Evolutionary conservation across 2,113 vertebrate species (phyloP).

Genomic region (Atrichornis clamosus): DNA sequence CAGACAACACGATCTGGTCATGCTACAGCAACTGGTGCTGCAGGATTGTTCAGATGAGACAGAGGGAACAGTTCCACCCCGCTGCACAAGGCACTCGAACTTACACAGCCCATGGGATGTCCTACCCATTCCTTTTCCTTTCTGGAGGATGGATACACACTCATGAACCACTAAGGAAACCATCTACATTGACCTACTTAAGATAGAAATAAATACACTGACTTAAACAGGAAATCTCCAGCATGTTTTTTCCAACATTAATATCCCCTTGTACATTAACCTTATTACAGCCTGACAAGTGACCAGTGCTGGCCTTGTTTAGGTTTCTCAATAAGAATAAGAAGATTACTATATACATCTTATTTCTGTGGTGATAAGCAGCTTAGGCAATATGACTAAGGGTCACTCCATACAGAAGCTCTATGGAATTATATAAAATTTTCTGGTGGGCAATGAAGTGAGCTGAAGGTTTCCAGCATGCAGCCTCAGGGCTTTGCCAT

Average conservation of each 20-base stretch:
- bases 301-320: neutral
- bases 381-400: slow-evolving; percentile 50
- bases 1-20: neutral
- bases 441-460: neutral
- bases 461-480: neutral
- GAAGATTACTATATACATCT: slow-evolving; percentile 58
- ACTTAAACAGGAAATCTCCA: neutral
- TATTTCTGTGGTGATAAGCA: slow-evolving; percentile 52
- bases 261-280: slow-evolving; percentile 31
- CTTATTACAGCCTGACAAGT: slow-evolving; percentile 22
- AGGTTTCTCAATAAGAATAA: slow-evolving; percentile 36
- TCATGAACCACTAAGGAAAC: neutral
- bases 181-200: neutral
- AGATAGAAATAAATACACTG: neutral
- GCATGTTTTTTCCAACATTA: neutral
- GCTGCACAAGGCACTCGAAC: neutral
- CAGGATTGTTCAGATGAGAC: neutral
- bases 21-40: neutral
- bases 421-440: neutral
- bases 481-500: neutral
- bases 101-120: neutral
- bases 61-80: neutral
- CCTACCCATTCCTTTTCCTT: neutral
- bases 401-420: slow-evolving; percentile 34
- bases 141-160: neutral